Evolutionary conservation across 2,113 vertebrate genomes (phyloP).

Genomic region (Sander vitreus): DNA sequence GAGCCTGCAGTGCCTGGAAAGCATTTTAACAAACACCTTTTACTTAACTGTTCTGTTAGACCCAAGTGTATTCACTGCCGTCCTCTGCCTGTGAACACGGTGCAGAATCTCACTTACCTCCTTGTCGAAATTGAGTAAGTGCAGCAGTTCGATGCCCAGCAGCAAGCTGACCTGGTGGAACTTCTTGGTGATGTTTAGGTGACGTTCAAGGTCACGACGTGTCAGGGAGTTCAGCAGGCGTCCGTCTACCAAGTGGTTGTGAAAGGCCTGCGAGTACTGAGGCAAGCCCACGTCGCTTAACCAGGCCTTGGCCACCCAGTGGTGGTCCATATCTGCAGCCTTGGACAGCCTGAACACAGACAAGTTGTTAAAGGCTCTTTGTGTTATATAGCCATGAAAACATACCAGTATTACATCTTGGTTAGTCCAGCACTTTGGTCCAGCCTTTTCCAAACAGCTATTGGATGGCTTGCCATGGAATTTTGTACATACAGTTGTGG

Average conservation of each 20-base stretch:
- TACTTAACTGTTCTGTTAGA: neutral
- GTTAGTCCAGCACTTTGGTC: neutral
- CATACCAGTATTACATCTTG: neutral
- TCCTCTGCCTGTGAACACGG: neutral
- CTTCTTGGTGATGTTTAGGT: slow-evolving; percentile 89
- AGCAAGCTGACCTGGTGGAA: slow-evolving; percentile 91
- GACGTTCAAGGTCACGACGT: slow-evolving; percentile 87
- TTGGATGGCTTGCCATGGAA: neutral
- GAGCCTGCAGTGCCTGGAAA: slow-evolving; percentile 86
- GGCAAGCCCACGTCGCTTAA: slow-evolving; percentile 88
- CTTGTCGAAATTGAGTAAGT: slow-evolving; percentile 87
- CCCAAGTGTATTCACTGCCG: neutral
- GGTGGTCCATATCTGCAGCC: slow-evolving; percentile 91
- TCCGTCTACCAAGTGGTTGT: slow-evolving; percentile 89
- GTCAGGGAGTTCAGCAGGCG: slow-evolving; percentile 89
- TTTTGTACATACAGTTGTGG: neutral
- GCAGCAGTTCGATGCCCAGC: slow-evolving; percentile 90
- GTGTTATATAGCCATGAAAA: neutral
- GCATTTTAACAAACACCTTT: slow-evolving; percentile 10
- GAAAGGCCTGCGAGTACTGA: slow-evolving; percentile 92
- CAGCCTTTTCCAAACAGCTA: neutral
- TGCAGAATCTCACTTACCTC: slow-evolving; percentile 79
- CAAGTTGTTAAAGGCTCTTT: neutral
- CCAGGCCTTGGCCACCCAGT: slow-evolving; percentile 94
- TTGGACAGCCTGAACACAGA: slow-evolving; percentile 84